These are phyloP conservation scores for Trichopoda pennipes DNA, from an alignment of 2,888 invertebrate species.

Conservation along the genomic window DNA sequence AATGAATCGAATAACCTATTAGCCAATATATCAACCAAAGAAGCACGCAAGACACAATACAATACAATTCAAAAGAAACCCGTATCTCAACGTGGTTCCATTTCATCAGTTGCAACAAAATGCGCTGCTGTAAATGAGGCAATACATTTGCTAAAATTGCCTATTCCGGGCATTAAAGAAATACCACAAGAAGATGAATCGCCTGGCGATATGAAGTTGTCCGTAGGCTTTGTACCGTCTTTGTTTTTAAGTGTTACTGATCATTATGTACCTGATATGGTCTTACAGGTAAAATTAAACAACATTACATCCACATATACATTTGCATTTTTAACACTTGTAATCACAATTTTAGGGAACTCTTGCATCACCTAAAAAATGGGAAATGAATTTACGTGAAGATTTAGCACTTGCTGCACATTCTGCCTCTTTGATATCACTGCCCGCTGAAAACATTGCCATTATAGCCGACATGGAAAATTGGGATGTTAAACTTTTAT, in stretches of 20 bases:
- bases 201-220: conserved; percentile 74
- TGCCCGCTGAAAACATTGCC: conserved; percentile 89
- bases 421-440: conserved; percentile 84
- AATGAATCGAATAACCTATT: conserved; percentile 22
- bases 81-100: conserved; percentile 74
- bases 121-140: conserved; percentile 75
- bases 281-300: conserved; percentile 84
- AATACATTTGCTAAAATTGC: conserved; percentile 76
- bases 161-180: conserved; percentile 81
- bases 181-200: conserved; percentile 76
- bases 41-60: conserved; percentile 67
- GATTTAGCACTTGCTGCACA: conserved; percentile 82
- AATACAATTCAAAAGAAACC: conserved; percentile 71
- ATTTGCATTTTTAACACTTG: neutral
- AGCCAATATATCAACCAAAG: conserved; percentile 32
- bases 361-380: conserved; percentile 82
- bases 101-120: conserved; percentile 76
- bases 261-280: conserved; percentile 88
- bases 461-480: conserved; percentile 90
- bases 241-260: conserved; percentile 85
- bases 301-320: neutral
- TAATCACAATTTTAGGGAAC: conserved; percentile 81
- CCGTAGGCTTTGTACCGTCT: conserved; percentile 83
- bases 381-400: conserved; percentile 83
- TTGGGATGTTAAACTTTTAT: conserved; percentile 85